Conservation (phyloP, 2,797 vertebrate species). For the Lithobates sylvaticus region DNA sequence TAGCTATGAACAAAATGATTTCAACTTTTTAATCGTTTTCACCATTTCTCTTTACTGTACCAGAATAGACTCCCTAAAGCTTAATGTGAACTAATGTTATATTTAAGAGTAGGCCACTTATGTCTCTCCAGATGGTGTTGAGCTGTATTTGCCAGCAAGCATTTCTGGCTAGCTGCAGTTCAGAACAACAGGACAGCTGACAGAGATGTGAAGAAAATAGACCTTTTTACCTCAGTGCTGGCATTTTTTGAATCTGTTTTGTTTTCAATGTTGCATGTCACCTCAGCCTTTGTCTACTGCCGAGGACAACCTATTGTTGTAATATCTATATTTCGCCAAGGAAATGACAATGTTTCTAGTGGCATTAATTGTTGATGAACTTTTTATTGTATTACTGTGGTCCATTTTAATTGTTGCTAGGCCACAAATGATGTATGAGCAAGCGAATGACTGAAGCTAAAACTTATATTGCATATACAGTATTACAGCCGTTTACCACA, state of each 20-base stretch:
- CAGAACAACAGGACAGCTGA: conserved; percentile 2
- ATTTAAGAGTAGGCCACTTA: conserved; percentile 4
- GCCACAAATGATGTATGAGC: conserved; percentile 45
- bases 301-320: conserved; percentile 23
- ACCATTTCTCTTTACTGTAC: conserved; percentile 73
- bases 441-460: conserved; percentile 26
- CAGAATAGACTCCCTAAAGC: conserved; percentile 63
- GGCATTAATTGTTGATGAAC: conserved; percentile 48
- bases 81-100: conserved; percentile 72
- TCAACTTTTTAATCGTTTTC: conserved; percentile 81
- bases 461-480: conserved; percentile 33
- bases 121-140: not conserved
- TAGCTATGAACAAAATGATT: conserved; percentile 72
- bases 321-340: conserved; percentile 56
- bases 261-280: conserved; percentile 60
- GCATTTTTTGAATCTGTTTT: conserved; percentile 65
- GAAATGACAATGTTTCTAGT: conserved; percentile 54
- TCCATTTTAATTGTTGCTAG: conserved; percentile 24
- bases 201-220: conserved; percentile 21
- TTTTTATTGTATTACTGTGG: conserved; percentile 46
- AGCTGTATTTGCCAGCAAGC: conserved; percentile 14
- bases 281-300: conserved; percentile 39
- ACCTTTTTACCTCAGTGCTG: conserved; percentile 72
- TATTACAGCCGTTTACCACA: conserved; percentile 42
- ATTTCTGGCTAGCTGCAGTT: conserved; percentile 3